Evolutionary conservation across 1,140 invertebrate genomes (phyloP).

Genomic region (Hydropsyche tenuis): DNA sequence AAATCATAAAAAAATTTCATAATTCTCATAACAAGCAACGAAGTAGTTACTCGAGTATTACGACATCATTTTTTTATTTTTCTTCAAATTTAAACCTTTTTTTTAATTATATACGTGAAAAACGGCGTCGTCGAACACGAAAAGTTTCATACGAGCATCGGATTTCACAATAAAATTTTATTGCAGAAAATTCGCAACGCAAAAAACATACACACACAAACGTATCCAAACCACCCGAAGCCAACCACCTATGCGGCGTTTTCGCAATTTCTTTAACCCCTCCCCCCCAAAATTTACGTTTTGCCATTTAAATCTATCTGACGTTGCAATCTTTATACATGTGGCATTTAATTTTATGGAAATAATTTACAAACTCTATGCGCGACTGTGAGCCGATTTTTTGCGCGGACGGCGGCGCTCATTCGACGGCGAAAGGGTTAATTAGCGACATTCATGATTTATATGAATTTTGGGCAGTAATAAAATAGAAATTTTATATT

Average conservation of each 20-base stretch:
- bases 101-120: too few relatives aligned
- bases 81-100: too few relatives aligned
- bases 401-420: not conserved
- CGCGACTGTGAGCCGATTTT: not conserved
- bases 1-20: too few relatives aligned
- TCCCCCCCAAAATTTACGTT: constrained; percentile 12
- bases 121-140: not conserved
- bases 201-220: not conserved
- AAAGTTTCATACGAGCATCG: constrained; percentile 1
- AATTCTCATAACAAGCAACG: too few relatives aligned
- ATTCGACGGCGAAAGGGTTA: constrained; percentile 4
- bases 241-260: not conserved
- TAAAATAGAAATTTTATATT: constrained; percentile 4
- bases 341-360: constrained; percentile 22
- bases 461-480: not conserved
- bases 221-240: too few relatives aligned
- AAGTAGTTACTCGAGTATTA: too few relatives aligned
- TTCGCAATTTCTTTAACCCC: constrained; percentile 14
- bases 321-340: constrained; percentile 24
- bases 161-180: constrained; percentile 17
- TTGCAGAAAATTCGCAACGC: constrained; percentile 5
- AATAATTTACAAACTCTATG: constrained; percentile 18
- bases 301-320: constrained; percentile 27
- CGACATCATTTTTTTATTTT: too few relatives aligned
- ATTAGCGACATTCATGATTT: constrained; percentile 17